phyloP scores from a whole-genome alignment of 2,888 invertebrate species.

The Tridacna crocea region DNA sequence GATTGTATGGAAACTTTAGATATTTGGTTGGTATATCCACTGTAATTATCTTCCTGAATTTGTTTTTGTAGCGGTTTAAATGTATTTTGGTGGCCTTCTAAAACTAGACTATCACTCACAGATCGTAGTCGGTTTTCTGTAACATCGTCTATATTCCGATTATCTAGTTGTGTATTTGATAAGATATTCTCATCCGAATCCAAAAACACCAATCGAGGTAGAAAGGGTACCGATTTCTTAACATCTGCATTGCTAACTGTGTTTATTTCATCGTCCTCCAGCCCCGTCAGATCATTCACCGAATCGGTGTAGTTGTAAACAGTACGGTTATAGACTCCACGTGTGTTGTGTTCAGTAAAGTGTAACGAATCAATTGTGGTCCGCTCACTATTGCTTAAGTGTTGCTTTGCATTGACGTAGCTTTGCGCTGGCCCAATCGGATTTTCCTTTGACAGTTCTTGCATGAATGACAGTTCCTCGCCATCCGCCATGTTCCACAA shows the following conservation, averaged over 20 bases:
- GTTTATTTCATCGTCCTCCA: constrained; percentile 38
- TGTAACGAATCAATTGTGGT: constrained; percentile 12
- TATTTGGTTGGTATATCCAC: not conserved
- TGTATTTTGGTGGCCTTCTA: not conserved
- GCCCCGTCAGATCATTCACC: not conserved
- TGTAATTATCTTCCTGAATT: not conserved
- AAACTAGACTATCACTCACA: constrained; percentile 24
- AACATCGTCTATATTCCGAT: not conserved
- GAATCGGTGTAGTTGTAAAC: not conserved
- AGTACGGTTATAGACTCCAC: not conserved
- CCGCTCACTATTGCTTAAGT: constrained; percentile 3
- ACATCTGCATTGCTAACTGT: constrained; percentile 23
- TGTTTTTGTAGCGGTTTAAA: not conserved
- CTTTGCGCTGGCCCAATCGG: constrained; percentile 26
- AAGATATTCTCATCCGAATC: constrained; percentile 48
- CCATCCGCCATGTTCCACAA: constrained; percentile 36
- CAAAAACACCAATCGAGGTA: constrained; percentile 47
- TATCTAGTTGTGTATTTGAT: constrained; percentile 1
- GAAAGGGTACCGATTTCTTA: not conserved
- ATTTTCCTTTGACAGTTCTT: constrained; percentile 12
- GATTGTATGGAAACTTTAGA: constrained; percentile 44
- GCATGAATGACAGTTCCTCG: constrained; percentile 20
- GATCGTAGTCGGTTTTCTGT: constrained; percentile 13
- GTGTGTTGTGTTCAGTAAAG: constrained; percentile 4
- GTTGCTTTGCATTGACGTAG: not conserved